Evolutionary conservation across 2,113 vertebrate genomes (phyloP).

Genomic region (Lepus americanus): DNA sequence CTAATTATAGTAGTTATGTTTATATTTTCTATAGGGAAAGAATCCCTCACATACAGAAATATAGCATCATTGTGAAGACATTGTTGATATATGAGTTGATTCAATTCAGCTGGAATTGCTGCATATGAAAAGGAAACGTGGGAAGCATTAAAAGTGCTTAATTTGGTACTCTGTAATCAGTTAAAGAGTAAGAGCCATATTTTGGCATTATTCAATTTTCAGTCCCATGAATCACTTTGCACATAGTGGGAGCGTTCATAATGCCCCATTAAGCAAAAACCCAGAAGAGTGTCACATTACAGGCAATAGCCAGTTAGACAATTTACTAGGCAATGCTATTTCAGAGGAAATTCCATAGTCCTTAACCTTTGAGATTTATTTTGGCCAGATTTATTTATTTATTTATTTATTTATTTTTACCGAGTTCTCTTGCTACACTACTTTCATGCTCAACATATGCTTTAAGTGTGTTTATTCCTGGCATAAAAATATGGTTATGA

Average conservation of each 20-base stretch:
- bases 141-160: not conserved
- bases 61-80: not conserved
- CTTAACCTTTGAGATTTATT: conserved; percentile 10
- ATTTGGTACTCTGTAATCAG: conserved; percentile 12
- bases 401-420: not conserved
- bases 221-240: not conserved
- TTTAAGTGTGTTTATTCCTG: conserved; percentile 19
- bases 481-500: not conserved
- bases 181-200: not conserved
- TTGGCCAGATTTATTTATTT: conserved; percentile 9
- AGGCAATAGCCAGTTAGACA: conserved; percentile 12
- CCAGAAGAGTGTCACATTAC: not conserved
- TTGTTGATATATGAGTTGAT: not conserved
- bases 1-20: conserved; percentile 41
- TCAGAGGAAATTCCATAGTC: not conserved
- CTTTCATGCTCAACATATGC: conserved; percentile 24
- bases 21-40: conserved; percentile 24
- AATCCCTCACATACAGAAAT: conserved; percentile 20
- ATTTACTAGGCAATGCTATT: not conserved
- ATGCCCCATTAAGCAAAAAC: conserved; percentile 25
- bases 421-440: not conserved
- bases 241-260: conserved; percentile 6
- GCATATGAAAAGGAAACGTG: not conserved
- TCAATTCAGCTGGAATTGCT: not conserved
- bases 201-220: conserved; percentile 43